Conservation (phyloP, 2,113 vertebrate species). For the Tauraco erythrolophus region DNA sequence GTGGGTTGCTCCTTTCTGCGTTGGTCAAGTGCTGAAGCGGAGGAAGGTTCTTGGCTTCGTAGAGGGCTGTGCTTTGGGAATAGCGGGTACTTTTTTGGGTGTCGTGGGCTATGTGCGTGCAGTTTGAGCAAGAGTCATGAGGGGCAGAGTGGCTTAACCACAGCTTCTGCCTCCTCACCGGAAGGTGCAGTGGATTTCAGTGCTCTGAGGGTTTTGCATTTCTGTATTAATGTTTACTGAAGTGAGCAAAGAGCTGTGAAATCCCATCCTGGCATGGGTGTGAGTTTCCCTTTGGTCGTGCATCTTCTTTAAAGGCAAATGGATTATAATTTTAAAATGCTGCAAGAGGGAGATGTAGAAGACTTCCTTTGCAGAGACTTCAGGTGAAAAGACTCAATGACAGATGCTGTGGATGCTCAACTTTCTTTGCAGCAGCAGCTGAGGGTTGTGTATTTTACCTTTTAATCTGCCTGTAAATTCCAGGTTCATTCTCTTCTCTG, state of each 20-base stretch:
- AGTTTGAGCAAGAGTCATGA: background rate
- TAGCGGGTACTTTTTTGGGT: background rate
- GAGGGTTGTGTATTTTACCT: background rate
- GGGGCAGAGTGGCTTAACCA: background rate
- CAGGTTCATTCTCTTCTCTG: background rate
- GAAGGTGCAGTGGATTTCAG: background rate
- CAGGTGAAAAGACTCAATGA: background rate
- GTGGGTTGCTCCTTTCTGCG: background rate
- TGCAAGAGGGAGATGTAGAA: background rate
- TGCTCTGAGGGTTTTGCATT: background rate
- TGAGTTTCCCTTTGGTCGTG: background rate
- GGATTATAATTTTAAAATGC: no score
- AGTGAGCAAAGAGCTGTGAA: background rate
- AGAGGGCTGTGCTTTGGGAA: background rate
- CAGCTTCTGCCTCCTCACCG: background rate
- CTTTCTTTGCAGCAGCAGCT: background rate
- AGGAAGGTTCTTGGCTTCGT: background rate
- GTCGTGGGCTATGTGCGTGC: background rate
- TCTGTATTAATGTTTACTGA: background rate
- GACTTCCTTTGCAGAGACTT: background rate
- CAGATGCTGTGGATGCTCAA: background rate
- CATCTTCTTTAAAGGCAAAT: background rate
- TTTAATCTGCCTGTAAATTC: background rate
- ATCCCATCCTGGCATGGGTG: background rate
- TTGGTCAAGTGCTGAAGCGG: background rate